A percentile compares a stretch with the other conserved stretches of the same genome.
Evolutionary conservation across 2,888 invertebrate species (phyloP).

Genomic region (Synanthedon formicaeformis): DNA sequence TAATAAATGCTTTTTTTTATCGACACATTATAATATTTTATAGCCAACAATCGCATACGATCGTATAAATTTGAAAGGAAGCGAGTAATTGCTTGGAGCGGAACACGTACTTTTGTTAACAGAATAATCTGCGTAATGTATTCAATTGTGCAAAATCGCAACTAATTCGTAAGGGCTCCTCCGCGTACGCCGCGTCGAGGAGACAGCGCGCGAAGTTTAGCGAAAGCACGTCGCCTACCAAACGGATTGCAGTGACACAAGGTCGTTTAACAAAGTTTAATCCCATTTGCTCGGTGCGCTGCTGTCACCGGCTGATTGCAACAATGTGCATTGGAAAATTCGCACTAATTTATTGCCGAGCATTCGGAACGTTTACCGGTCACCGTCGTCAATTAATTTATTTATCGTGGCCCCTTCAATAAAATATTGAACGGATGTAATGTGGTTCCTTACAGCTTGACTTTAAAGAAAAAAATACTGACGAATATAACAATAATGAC

Average conservation of each 20-base stretch:
- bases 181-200: background rate
- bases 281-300: constrained; percentile 45
- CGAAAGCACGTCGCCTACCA: constrained; percentile 42
- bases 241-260: constrained; percentile 53
- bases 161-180: background rate
- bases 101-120: background rate
- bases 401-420: constrained; percentile 8
- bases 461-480: too few relatives aligned
- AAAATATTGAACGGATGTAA: too few relatives aligned
- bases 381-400: constrained; percentile 26
- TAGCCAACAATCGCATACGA: background rate
- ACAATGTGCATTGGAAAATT: constrained; percentile 27
- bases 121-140: background rate
- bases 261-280: constrained; percentile 65
- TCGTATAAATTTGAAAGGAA: background rate
- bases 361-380: constrained; percentile 25
- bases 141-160: background rate
- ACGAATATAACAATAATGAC: too few relatives aligned
- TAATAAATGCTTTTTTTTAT: too few relatives aligned
- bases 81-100: background rate
- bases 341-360: constrained; percentile 38
- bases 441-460: too few relatives aligned
- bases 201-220: constrained; percentile 28
- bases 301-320: constrained; percentile 47
- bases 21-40: background rate